Evolutionary conservation across 2,888 invertebrate genomes (phyloP), one percentile per base, ranked within the genome.

Genomic region (Dryobota labecula): DNA sequence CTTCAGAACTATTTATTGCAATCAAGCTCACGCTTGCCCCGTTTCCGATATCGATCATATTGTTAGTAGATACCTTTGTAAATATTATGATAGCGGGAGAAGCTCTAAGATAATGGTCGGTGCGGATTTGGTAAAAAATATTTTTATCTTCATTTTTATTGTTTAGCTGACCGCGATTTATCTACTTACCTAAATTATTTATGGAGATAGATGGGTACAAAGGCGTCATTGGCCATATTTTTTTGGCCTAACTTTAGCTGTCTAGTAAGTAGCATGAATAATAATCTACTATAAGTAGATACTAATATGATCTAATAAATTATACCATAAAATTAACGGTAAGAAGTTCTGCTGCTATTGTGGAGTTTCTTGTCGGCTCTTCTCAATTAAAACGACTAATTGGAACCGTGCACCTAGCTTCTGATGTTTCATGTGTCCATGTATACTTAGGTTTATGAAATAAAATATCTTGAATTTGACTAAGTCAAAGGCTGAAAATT

Each of bases 71-170:
- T n/a, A 66, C 45, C 65, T 68, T 68, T 53, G 76, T 86, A 87
- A 86, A 86, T 87, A 86, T 86, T 87, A 84, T 87, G 81, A 79
- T 72, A 83, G 58, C 60, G 75, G 27, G 57, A 72, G 60, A 57
- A 71, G 54, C 70, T 68, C 45, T 41, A 45, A 64, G 45, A 64
- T 73, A 69, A 71, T 71, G 76, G 76, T 41, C 11, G 49, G 6
- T 7, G 64, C 36, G 67, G 72, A 65, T 75, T 66, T 43, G 63
- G 27, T 64, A 20, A 56, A 76, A 27, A 56, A 27, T 41, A 27
- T 63, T 49, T 67, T 51, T 49, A 62, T 63, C 54, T 70, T 66
- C 53, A 58, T 70, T 69, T 73, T 58, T 58, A 64, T 66, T 53
- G 24, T 73, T 45, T 36, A 27, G 15, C n/a, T 62, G 57, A 20